Evolutionary conservation across 2,113 vertebrate species (phyloP).

Genomic region (Nerophis ophidion): DNA sequence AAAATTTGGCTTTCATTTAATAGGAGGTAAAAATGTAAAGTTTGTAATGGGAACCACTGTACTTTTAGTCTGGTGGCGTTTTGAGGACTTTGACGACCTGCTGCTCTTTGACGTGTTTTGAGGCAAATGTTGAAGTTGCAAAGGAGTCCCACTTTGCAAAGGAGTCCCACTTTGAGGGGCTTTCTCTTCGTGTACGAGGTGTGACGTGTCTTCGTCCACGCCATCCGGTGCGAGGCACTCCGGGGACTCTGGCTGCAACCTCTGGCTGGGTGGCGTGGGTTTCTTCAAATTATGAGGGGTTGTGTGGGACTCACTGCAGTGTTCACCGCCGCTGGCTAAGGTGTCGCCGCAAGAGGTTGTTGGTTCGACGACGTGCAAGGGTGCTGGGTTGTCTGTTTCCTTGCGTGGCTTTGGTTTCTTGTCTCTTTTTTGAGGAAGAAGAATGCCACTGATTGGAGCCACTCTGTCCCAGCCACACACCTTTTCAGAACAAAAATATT

Average conservation of each 20-base stretch:
- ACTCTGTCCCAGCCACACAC: conserved; percentile 74
- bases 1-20: conserved; percentile 28
- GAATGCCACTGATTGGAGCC: conserved; percentile 59
- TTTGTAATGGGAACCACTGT: conserved; percentile 50
- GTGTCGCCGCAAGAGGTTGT: conserved; percentile 7
- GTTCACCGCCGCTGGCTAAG: conserved; percentile 20
- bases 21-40: conserved; percentile 62
- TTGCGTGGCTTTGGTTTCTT: conserved; percentile 50
- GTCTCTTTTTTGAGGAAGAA: conserved; percentile 61
- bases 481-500: conserved; percentile 51
- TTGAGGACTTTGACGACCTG: conserved; percentile 23
- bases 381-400: conserved; percentile 35
- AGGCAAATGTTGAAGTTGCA: conserved; percentile 4
- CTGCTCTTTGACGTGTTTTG: conserved; percentile 23
- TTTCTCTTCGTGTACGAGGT: conserved; percentile 10
- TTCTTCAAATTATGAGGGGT: conserved; percentile 13
- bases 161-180: conserved; percentile 1
- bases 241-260: conserved; percentile 18
- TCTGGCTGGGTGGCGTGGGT: conserved; percentile 5
- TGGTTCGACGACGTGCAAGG: conserved; percentile 52
- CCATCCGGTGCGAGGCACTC: conserved; percentile 2
- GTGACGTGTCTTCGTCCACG: conserved; percentile 10
- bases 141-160: conserved; percentile 3
- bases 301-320: background rate
- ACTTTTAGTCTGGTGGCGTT: conserved; percentile 18